phyloP scores from a whole-genome alignment of 2,113 vertebrate genomes.

The Phoxinus phoxinus region DNA sequence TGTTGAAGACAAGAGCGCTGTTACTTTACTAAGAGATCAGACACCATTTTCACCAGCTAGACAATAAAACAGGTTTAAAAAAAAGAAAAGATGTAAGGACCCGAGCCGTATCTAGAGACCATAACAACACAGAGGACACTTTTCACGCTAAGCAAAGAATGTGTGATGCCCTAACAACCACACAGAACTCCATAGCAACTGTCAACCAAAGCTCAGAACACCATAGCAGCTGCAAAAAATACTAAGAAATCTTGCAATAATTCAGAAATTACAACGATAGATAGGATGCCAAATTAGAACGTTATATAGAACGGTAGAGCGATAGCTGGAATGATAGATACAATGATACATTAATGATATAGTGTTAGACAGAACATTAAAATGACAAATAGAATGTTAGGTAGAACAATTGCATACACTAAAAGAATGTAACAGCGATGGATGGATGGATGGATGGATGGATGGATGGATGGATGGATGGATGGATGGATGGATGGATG shows the following conservation, averaged over 20 bases:
- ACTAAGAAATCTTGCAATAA: not conserved
- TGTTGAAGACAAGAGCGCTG: not conserved
- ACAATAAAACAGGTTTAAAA: not conserved
- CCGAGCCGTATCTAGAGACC: not conserved
- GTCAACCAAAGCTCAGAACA: not conserved
- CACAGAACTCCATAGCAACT: not conserved
- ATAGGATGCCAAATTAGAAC: not conserved
- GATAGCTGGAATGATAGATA: too few species aligned
- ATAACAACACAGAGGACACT: not conserved
- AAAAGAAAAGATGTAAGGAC: not conserved
- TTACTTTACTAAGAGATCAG: not conserved
- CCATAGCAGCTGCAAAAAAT: not conserved
- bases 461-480: too few species aligned
- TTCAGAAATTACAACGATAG: not conserved
- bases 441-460: too few species aligned
- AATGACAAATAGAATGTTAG: too few species aligned
- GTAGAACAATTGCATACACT: too few species aligned
- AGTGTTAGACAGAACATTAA: too few species aligned
- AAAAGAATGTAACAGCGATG: too few species aligned
- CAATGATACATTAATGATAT: too few species aligned
- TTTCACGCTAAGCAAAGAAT: not conserved
- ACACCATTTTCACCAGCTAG: too few species aligned
- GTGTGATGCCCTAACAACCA: not conserved
- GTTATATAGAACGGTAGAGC: not conserved
- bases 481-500: too few species aligned